These are phyloP conservation scores for Rhopalosiphum nymphaeae DNA, from an alignment of 2,888 invertebrate species.

Conservation along the genomic window DNA sequence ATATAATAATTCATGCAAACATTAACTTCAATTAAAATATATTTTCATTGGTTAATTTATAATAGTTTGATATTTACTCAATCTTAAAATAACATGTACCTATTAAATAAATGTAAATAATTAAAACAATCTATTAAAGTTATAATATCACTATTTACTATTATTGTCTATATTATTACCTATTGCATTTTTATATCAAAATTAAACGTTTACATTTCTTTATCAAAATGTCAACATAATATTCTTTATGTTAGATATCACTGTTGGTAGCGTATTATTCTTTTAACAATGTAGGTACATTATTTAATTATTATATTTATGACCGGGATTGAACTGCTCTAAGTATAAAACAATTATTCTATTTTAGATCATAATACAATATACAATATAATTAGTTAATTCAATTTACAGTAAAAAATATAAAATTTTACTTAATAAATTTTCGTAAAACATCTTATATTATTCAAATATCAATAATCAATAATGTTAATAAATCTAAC, in stretches of 20 bases:
- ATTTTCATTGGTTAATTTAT: not conserved
- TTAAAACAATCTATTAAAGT: not conserved
- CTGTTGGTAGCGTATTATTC: too few species aligned
- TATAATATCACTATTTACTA: not conserved
- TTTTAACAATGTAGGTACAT: not conserved
- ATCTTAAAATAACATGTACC: not conserved
- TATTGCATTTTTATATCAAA: not conserved
- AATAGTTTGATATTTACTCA: not conserved
- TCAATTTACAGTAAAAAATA: not conserved
- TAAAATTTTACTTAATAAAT: too few species aligned
- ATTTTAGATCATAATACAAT: not conserved
- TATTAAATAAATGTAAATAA: not conserved
- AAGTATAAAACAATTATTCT: not conserved
- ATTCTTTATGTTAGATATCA: not conserved
- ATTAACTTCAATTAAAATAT: not conserved
- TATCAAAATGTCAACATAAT: not conserved
- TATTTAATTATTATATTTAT: not conserved
- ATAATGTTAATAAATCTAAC: not conserved
- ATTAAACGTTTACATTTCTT: not conserved
- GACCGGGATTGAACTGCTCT: not conserved
- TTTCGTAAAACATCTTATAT: not conserved
- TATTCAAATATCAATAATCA: not conserved
- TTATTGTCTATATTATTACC: not conserved
- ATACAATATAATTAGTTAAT: not conserved
- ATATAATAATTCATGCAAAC: not conserved